phyloP scores from a whole-genome alignment of 2,113 vertebrate genomes.

The Mionectes macconnelli region DNA sequence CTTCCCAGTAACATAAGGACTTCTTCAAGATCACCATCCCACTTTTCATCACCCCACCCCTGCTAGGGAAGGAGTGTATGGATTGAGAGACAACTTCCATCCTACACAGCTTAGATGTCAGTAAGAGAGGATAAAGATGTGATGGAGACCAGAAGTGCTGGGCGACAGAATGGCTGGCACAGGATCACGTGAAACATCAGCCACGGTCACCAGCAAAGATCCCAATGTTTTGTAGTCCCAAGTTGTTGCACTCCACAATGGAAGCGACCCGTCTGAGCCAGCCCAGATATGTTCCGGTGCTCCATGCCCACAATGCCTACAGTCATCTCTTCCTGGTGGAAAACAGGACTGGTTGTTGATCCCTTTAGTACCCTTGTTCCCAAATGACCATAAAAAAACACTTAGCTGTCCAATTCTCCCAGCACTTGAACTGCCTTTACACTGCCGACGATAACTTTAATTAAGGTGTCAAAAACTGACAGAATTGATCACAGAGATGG shows the following conservation, averaged over 20 bases:
- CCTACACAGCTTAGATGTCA: background rate
- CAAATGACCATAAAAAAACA: background rate
- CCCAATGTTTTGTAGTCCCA: background rate
- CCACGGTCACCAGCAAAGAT: background rate
- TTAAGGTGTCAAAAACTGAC: background rate
- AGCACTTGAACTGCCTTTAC: background rate
- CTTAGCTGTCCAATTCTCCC: background rate
- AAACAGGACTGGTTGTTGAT: background rate
- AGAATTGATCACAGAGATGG: background rate
- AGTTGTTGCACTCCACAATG: background rate
- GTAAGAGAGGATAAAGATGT: background rate
- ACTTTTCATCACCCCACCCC: background rate
- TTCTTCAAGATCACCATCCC: background rate
- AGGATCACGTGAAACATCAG: background rate
- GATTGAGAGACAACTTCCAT: background rate
- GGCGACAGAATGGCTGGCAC: background rate
- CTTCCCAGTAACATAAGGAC: background rate
- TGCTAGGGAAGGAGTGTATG: background rate
- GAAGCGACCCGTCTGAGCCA: fast-evolving
- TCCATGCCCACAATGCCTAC: fast-evolving
- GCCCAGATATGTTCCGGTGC: fast-evolving
- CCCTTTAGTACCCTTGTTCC: background rate
- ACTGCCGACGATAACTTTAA: background rate
- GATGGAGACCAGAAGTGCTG: background rate
- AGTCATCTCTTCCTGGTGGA: background rate